Evolutionary conservation across 1,140 invertebrate genomes (phyloP), one percentile per base, ranked within the genome.

Genomic region (Nilaparvata lugens): DNA sequence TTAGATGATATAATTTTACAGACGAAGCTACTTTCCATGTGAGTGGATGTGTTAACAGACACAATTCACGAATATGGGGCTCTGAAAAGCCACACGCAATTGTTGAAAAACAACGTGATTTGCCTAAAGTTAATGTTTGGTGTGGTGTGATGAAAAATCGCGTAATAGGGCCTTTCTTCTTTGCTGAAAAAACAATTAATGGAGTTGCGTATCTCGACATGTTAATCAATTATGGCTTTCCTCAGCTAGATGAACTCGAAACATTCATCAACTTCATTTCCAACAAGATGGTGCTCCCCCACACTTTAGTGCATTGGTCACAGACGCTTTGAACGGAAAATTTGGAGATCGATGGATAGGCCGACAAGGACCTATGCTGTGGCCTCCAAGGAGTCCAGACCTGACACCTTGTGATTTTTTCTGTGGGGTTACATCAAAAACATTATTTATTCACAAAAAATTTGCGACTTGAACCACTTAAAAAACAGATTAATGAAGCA

Each of bases 241-340:
- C 45, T 18, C 45, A 48, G 45, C 45, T 23, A 23, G 5, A 48
- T 48, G 45, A 48, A 48, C 45, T 48, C 45, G 45, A 48, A 48
- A 48, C 45, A 48, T 48, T 48, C 45, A 48, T 48, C 5, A 23
- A 48, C n/a, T 48, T 48, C 5, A 48, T 48, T 16, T 48, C 45
- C 45, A 48, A 48, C 45, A 48, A 48, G 45, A 48, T 48, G 45
- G 45, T 48, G 45, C 45, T 48, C 45, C 45, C n/a, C n/a, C n/a
- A 11, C 45, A 48, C 45, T 48, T 48, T 11, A 48, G 21, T 48
- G 45, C 45, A 48, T 48, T 48, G 45, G 45, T 48, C 5, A 48
- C n/a, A 11, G 45, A 48, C 45, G 45, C 45, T 11, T 48, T 48
- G 45, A 11, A 48, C 45, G 14, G 11, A 48, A 48, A 5, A 48